Conservation (phyloP, 2,888 invertebrate genomes). For the Mystacides longicornis region DNA sequence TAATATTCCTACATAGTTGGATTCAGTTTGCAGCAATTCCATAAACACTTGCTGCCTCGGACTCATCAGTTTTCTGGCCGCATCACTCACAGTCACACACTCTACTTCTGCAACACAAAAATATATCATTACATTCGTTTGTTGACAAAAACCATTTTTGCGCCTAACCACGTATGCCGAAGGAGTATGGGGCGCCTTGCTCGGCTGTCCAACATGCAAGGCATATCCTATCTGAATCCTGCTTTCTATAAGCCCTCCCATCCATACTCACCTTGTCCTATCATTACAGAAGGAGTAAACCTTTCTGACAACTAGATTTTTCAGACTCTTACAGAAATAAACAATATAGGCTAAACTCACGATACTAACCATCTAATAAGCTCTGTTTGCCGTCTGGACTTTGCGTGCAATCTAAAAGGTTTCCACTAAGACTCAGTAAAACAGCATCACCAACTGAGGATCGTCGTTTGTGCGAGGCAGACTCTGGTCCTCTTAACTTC, state of each 20-base stretch:
- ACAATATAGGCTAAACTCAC: too few relatives aligned
- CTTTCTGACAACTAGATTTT: too few relatives aligned
- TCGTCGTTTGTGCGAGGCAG: conserved; percentile 67
- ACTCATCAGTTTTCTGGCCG: conserved; percentile 61
- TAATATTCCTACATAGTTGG: conserved; percentile 93
- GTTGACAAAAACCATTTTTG: too few relatives aligned
- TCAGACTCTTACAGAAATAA: too few relatives aligned
- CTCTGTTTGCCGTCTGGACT: conserved; percentile 65
- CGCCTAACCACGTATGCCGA: too few relatives aligned
- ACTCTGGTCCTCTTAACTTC: conserved; percentile 56
- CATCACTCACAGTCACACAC: conserved; percentile 52
- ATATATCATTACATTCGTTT: too few relatives aligned
- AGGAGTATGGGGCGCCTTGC: too few relatives aligned
- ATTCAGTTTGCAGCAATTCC: conserved; percentile 94
- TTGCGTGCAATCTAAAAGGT: conserved; percentile 81
- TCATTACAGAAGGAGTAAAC: too few relatives aligned
- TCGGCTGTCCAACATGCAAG: too few relatives aligned
- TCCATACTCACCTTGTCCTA: too few relatives aligned
- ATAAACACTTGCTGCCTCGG: conserved; percentile 77
- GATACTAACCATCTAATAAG: conserved; percentile 43
- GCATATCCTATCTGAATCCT: too few relatives aligned
- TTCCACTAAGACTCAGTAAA: conserved; percentile 75
- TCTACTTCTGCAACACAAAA: conserved; percentile 39
- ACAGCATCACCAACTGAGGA: conserved; percentile 84
- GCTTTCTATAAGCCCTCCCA: too few relatives aligned